Conservation (phyloP, 2,797 vertebrate species). For the Megalops cyprinoides region DNA sequence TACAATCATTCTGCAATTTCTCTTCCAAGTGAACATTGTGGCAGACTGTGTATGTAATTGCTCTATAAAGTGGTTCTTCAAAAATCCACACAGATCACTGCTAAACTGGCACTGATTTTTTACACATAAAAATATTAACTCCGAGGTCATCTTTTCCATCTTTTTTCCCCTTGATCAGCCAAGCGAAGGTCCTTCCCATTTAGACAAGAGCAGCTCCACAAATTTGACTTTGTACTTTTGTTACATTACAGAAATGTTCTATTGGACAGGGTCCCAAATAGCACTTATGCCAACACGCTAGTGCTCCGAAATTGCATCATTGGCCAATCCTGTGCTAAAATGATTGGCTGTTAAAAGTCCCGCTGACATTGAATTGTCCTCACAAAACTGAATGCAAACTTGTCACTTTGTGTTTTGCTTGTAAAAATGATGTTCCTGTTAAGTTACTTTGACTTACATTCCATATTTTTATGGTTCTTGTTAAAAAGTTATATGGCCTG, state of each 20-base stretch:
- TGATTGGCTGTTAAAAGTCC: conserved; percentile 6
- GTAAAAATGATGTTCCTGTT: background rate
- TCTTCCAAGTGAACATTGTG: too few species aligned
- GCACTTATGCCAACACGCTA: background rate
- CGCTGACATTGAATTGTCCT: background rate
- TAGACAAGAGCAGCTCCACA: background rate
- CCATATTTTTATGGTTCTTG: background rate
- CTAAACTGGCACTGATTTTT: too few species aligned
- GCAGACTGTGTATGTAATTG: too few species aligned
- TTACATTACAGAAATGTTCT: background rate
- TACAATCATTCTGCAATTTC: too few species aligned
- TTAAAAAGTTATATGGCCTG: conserved; percentile 3
- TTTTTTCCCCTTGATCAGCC: background rate
- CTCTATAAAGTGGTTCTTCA: too few species aligned
- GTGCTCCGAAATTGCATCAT: background rate
- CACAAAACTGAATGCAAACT: background rate
- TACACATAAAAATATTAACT: background rate
- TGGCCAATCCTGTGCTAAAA: background rate
- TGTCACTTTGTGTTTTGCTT: background rate
- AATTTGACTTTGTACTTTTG: background rate
- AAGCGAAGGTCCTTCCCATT: background rate
- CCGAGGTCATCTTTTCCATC: background rate
- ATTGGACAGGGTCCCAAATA: background rate
- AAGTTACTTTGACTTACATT: background rate
- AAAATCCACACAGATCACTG: too few species aligned